Conservation (phyloP, 92 coral and sea anemone genomes). For the Paragorgia papillata region DNA sequence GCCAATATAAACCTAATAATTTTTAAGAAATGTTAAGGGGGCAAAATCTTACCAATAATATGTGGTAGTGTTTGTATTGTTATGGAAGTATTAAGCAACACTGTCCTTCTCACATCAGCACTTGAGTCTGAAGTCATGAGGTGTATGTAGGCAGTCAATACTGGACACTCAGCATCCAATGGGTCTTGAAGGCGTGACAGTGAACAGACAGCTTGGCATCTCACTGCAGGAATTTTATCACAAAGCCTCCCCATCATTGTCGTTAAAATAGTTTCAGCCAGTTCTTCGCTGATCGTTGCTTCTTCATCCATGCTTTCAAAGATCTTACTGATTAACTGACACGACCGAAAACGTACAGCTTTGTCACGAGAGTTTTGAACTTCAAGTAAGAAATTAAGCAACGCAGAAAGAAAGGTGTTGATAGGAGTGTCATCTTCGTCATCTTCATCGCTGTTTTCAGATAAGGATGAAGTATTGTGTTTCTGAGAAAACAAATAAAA, state of each 20-base stretch:
- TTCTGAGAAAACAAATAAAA: not conserved
- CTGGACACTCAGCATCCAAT: constrained; percentile 74
- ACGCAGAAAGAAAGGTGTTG: constrained; percentile 61
- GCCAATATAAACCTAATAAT: too few species aligned
- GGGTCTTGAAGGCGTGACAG: constrained; percentile 92
- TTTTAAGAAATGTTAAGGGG: too few species aligned
- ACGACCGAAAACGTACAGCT: constrained; percentile 83
- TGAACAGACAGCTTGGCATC: constrained; percentile 87
- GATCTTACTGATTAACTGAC: constrained; percentile 86
- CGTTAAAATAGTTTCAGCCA: constrained; percentile 84
- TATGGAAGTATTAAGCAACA: constrained; percentile 69
- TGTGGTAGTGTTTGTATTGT: constrained; percentile 66
- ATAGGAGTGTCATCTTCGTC: constrained; percentile 50
- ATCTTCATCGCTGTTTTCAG: constrained; percentile 55
- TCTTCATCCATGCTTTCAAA: constrained; percentile 82
- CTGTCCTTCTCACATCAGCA: constrained; percentile 84
- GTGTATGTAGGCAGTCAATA: constrained; percentile 63
- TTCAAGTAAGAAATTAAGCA: constrained; percentile 71
- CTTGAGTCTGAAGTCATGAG: constrained; percentile 75
- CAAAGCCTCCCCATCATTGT: constrained; percentile 78
- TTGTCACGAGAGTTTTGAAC: constrained; percentile 82
- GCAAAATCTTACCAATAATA: constrained; percentile 73
- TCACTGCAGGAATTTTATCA: constrained; percentile 80
- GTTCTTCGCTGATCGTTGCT: constrained; percentile 81
- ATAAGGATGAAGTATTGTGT: not conserved